phyloP scores from a whole-genome alignment of 2,113 vertebrate genomes.

The Platichthys stellatus region DNA sequence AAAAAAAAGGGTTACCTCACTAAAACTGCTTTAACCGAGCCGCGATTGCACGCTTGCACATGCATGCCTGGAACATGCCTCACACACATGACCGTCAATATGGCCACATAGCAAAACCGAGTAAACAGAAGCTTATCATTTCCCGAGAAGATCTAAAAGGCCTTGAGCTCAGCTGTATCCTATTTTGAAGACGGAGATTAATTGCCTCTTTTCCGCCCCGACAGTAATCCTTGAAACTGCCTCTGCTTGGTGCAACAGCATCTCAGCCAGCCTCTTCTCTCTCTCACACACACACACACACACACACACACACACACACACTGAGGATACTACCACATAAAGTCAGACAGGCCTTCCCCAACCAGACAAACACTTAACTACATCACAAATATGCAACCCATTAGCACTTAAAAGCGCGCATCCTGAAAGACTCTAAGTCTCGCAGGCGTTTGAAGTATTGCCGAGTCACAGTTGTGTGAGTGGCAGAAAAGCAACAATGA shows the following conservation, averaged over 20 bases:
- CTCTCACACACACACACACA: constrained; percentile 17
- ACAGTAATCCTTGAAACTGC: constrained; percentile 83
- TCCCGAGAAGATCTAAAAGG: constrained; percentile 68
- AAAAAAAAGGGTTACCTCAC: constrained; percentile 1
- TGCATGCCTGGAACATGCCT: constrained; percentile 13
- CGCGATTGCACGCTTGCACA: constrained; percentile 3
- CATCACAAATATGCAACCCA: constrained; percentile 56
- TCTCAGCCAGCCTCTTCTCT: constrained; percentile 53
- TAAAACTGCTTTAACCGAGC: constrained; percentile 30
- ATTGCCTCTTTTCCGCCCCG: constrained; percentile 80
- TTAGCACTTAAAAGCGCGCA: constrained; percentile 65
- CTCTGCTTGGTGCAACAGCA: constrained; percentile 65
- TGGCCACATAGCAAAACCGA: constrained; percentile 56
- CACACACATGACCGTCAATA: constrained; percentile 18
- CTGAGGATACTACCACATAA: constrained; percentile 36
- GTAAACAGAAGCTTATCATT: constrained; percentile 76
- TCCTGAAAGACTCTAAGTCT: constrained; percentile 49
- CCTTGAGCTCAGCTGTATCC: constrained; percentile 76
- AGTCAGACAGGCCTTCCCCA: constrained; percentile 42
- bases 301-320: constrained; percentile 7
- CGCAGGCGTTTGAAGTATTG: constrained; percentile 53
- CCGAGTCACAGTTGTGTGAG: constrained; percentile 16
- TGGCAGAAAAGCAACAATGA: constrained; percentile 40
- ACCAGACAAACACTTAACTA: constrained; percentile 30
- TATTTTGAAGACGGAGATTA: constrained; percentile 78